A percentile compares a stretch with the other conserved stretches of the same genome.
These are phyloP conservation scores for Drosophila mimetica DNA, from an alignment of 2,888 invertebrate genomes.

Conservation along the genomic window DNA sequence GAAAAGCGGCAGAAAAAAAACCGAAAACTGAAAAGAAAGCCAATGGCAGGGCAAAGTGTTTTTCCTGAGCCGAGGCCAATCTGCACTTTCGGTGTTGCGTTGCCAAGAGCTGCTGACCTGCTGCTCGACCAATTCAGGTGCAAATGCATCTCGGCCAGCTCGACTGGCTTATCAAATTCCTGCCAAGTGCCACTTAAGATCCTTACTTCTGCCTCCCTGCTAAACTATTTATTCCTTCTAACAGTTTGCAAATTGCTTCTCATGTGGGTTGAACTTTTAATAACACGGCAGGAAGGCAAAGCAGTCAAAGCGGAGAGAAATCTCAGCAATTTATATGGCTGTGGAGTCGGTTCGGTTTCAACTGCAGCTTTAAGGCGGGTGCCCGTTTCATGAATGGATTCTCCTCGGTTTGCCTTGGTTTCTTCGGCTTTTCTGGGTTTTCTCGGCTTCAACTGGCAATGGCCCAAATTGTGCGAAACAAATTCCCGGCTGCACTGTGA, in stretches of 20 bases:
- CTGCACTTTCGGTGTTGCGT: slow-evolving; percentile 9
- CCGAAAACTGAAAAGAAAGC: slow-evolving; percentile 20
- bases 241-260: slow-evolving; percentile 72
- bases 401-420: slow-evolving; percentile 11
- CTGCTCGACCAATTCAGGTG: slow-evolving; percentile 31
- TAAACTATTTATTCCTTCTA: slow-evolving; percentile 51
- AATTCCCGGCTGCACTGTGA: slow-evolving; percentile 5
- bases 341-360: slow-evolving; percentile 21
- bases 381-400: slow-evolving; percentile 67
- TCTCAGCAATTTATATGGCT: slow-evolving; percentile 69
- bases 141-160: slow-evolving; percentile 27
- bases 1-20: slow-evolving; percentile 9
- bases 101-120: slow-evolving; percentile 13
- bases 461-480: slow-evolving; percentile 56
- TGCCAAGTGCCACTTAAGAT: slow-evolving; percentile 49
- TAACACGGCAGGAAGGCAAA: slow-evolving; percentile 61
- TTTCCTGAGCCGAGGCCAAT: slow-evolving; percentile 10
- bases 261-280: slow-evolving; percentile 72
- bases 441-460: slow-evolving; percentile 27
- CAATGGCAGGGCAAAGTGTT: slow-evolving; percentile 40
- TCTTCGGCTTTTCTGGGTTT: slow-evolving; percentile 20
- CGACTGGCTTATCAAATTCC: slow-evolving; percentile 39
- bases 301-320: slow-evolving; percentile 58
- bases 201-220: slow-evolving; percentile 13
- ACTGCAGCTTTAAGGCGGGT: slow-evolving; percentile 45